These are phyloP conservation scores for Platyrinchus mystaceus DNA, from an alignment of 2,797 vertebrate genomes.

Conservation along the genomic window DNA sequence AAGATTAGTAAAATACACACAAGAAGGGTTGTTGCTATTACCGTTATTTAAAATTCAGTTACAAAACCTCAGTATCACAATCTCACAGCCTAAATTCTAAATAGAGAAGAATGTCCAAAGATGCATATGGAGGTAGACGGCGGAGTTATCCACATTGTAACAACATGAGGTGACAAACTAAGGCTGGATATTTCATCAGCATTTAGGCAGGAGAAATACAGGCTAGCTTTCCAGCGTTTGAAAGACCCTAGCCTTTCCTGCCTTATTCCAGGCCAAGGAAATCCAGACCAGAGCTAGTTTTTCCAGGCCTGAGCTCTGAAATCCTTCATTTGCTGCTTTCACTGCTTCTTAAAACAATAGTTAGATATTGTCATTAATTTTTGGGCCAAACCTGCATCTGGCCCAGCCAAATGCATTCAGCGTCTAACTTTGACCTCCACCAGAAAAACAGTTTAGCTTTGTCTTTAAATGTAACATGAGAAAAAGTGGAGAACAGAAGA, in stretches of 20 bases:
- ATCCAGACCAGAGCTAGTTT: neutral
- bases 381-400: neutral
- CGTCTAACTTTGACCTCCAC: neutral
- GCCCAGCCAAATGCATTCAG: neutral
- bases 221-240: neutral
- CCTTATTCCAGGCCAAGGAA: neutral
- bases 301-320: neutral
- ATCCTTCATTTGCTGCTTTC: neutral
- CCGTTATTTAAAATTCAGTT: neutral
- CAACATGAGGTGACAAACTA: neutral
- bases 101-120: neutral
- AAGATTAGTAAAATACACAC: neutral
- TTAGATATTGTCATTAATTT: neutral
- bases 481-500: neutral
- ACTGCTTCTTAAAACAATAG: neutral
- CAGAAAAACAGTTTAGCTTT: neutral
- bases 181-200: neutral
- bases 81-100: neutral
- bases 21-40: neutral
- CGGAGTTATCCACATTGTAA: neutral
- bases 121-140: neutral
- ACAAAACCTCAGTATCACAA: neutral
- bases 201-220: neutral
- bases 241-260: neutral
- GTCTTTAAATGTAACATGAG: neutral